Evolutionary conservation across 2,113 vertebrate species (phyloP).

Genomic region (Conger conger): DNA sequence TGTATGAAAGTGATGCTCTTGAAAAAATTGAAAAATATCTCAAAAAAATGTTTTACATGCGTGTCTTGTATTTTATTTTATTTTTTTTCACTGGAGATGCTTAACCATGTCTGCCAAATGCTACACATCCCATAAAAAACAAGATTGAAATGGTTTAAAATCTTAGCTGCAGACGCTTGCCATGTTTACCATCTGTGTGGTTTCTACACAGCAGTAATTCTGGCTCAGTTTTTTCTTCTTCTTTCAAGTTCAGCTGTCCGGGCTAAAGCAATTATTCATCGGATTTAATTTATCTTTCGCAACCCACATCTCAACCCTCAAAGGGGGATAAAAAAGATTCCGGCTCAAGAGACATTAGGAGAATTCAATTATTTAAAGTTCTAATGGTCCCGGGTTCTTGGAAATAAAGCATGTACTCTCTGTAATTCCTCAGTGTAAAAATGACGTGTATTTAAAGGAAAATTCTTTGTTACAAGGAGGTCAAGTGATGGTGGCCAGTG

Average conservation of each 20-base stretch:
- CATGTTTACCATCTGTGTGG: conserved; percentile 3
- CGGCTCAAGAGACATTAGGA: conserved; percentile 4
- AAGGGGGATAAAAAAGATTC: conserved; percentile 6
- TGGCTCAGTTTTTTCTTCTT: background rate
- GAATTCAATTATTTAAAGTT: conserved; percentile 12
- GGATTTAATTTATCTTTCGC: background rate
- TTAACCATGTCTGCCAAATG: conserved; percentile 2
- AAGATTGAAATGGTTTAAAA: conserved; percentile 6
- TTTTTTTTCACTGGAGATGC: conserved; percentile 5
- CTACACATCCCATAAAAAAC: conserved; percentile 11
- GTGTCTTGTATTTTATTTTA: no score
- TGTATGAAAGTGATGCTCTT: background rate
- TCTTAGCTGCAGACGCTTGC: background rate
- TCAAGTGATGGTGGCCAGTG: background rate
- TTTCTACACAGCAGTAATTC: background rate
- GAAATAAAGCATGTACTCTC: background rate
- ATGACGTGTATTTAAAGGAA: background rate
- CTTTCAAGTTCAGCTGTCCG: background rate
- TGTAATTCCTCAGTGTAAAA: background rate
- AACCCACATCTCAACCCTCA: background rate
- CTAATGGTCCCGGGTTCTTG: background rate
- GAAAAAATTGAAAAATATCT: no score
- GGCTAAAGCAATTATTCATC: background rate
- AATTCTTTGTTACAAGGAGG: background rate
- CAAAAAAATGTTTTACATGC: no score